Conservation (phyloP, 2,888 invertebrate genomes). For the Cybosia mesomella region DNA sequence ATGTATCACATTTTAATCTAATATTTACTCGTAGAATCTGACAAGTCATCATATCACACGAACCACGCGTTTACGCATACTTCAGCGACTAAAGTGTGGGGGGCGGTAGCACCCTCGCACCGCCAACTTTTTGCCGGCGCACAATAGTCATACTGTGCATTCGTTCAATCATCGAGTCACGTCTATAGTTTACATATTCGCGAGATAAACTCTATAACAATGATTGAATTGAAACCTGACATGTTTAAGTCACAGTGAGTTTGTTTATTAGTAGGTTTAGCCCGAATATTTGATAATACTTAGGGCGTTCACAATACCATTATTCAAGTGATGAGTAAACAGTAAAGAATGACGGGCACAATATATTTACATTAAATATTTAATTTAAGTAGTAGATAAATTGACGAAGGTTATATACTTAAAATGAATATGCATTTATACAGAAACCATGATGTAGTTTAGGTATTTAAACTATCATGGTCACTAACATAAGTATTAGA, state of each 20-base stretch:
- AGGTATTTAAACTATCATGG: no score
- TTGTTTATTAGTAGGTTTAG: conserved; percentile 70
- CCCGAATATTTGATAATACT: conserved; percentile 66
- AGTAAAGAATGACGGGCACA: conserved; percentile 17
- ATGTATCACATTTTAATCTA: background rate
- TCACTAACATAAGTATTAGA: no score
- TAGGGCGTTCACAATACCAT: conserved; percentile 52
- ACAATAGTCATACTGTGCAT: conserved; percentile 58
- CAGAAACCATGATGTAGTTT: background rate
- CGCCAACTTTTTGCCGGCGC: conserved; percentile 76
- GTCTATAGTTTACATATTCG: conserved; percentile 67
- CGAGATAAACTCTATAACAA: conserved; percentile 71
- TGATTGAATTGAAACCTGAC: conserved; percentile 73
- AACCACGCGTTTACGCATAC: conserved; percentile 40
- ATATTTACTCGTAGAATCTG: conserved; percentile 27
- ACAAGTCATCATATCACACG: conserved; percentile 53
- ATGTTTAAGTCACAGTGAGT: conserved; percentile 72
- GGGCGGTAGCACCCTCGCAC: conserved; percentile 58
- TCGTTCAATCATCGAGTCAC: conserved; percentile 66
- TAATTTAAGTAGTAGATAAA: background rate
- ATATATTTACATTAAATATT: conserved; percentile 16
- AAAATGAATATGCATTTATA: background rate
- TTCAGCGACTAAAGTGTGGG: conserved; percentile 43
- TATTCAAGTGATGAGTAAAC: conserved; percentile 25
- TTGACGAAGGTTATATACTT: background rate